phyloP scores from a whole-genome alignment of 2,113 vertebrate species.

The Sphaerodactylus townsendi region DNA sequence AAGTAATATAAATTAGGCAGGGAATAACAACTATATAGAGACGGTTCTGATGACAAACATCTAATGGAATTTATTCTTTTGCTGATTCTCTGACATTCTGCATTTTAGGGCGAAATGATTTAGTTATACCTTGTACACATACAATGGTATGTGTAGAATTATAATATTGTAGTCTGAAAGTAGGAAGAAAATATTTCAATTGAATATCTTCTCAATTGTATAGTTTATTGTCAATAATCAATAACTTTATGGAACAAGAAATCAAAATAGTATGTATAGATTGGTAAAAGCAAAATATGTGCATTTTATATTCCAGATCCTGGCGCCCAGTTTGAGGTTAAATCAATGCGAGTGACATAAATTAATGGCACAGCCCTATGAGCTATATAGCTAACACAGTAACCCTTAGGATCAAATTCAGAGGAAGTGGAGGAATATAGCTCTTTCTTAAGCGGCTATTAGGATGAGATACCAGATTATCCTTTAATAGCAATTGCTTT shows the following conservation, averaged over 20 bases:
- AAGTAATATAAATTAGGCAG: neutral
- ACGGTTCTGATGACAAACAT: fast-evolving
- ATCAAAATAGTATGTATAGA: neutral
- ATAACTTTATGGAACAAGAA: neutral
- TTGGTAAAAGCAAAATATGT: conserved; percentile 16
- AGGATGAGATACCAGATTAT: neutral
- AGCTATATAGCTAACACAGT: neutral
- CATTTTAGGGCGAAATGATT: fast-evolving
- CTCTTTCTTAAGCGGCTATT: neutral
- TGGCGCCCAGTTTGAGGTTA: conserved; percentile 9
- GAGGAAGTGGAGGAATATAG: too few species aligned
- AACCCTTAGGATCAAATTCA: neutral
- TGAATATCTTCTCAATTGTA: neutral
- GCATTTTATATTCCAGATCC: conserved; percentile 1
- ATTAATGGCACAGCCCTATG: neutral
- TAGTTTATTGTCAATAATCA: neutral
- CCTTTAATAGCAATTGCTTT: neutral
- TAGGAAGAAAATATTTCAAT: neutral
- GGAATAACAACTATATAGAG: fast-evolving
- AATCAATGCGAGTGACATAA: conserved; percentile 14
- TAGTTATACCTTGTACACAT: neutral
- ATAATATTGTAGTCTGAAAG: neutral
- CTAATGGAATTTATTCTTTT: fast-evolving
- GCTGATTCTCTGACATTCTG: neutral
- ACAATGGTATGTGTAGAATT: neutral